A percentile compares a stretch with the other conserved stretches of the same genome.
These are phyloP conservation scores for Cryptomyrus ogoouensis DNA, from an alignment of 2,113 vertebrate genomes.

Conservation along the genomic window DNA sequence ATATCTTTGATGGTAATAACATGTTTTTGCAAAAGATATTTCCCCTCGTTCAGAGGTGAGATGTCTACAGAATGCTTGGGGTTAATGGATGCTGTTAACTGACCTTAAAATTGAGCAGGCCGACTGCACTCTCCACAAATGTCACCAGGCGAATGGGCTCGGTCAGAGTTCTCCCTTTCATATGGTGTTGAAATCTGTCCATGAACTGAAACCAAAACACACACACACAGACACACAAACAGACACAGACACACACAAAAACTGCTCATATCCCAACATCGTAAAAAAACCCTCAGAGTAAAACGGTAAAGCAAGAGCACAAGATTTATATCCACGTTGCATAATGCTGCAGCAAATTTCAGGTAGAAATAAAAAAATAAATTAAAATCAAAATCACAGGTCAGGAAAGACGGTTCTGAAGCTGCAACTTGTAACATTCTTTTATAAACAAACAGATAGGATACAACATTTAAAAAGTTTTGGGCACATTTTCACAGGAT, in stretches of 20 bases:
- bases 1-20: conserved; percentile 11
- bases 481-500: neutral
- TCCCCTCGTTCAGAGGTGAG: conserved; percentile 46
- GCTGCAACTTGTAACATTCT: neutral
- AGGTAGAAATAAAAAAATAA: neutral
- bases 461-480: neutral
- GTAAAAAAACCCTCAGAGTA: neutral
- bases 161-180: conserved; percentile 80
- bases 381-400: neutral
- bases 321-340: conserved; percentile 33
- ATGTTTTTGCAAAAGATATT: conserved; percentile 40
- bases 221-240: conserved; percentile 19
- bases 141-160: conserved; percentile 91
- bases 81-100: conserved; percentile 50
- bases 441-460: neutral
- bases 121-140: conserved; percentile 96
- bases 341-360: neutral
- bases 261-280: conserved; percentile 39
- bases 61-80: conserved; percentile 21
- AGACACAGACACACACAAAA: conserved; percentile 23
- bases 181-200: conserved; percentile 81
- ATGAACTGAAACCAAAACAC: conserved; percentile 79
- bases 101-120: conserved; percentile 99
- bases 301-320: conserved; percentile 25
- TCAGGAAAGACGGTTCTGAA: neutral